phyloP scores from a whole-genome alignment of 2,797 vertebrate genomes.

The Podargus strigoides region DNA sequence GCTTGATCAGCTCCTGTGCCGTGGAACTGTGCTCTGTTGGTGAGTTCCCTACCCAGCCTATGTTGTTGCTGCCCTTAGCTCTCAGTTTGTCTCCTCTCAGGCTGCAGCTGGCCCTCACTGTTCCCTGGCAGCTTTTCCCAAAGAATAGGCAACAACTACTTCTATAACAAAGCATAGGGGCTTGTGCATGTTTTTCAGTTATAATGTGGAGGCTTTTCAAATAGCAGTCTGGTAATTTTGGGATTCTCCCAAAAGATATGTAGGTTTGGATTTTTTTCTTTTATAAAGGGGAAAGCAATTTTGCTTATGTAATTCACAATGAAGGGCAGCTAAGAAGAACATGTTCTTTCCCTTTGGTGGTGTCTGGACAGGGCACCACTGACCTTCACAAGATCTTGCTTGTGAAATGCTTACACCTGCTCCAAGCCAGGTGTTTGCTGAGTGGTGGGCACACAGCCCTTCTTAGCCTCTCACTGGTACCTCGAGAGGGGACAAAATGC shows the following conservation, averaged over 20 bases:
- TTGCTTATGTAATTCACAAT: neutral
- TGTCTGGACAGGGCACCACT: neutral
- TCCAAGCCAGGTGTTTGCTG: neutral
- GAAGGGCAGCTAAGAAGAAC: neutral
- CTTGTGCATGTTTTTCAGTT: neutral
- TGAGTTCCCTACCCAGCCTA: neutral
- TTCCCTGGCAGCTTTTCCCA: neutral
- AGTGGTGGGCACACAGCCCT: no score
- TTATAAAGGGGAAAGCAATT: neutral
- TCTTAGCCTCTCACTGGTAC: neutral
- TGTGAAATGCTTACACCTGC: neutral
- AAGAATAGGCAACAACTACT: neutral
- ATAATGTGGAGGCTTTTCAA: neutral
- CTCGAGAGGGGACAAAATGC: neutral
- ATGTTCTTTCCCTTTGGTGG: neutral
- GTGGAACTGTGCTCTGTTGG: rapidly evolving
- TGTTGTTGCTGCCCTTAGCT: neutral
- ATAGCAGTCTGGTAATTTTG: neutral
- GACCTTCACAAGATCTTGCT: neutral
- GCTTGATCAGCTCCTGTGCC: neutral
- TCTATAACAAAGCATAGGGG: neutral
- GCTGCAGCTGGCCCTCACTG: neutral
- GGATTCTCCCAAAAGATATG: neutral
- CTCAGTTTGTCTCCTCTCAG: neutral
- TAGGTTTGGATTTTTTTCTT: neutral